A percentile compares a stretch with the other conserved stretches of the same genome.
Conservation (phyloP, 2,797 vertebrate genomes). For the Mormyrus hasselquistii region DNA sequence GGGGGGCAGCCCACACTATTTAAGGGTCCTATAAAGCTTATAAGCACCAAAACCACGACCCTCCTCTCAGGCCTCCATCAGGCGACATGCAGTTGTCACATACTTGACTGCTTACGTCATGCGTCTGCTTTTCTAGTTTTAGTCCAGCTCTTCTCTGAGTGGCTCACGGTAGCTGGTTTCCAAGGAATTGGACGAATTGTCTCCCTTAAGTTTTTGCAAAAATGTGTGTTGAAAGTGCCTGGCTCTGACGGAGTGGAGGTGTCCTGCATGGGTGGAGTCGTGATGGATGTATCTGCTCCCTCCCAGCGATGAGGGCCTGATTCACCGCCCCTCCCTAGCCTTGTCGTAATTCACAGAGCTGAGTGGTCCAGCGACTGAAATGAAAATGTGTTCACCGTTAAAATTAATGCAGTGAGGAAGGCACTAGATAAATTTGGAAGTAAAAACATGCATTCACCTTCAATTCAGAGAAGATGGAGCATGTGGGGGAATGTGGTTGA, state of each 20-base stretch:
- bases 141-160: not conserved
- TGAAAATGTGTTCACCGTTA: conserved; percentile 20
- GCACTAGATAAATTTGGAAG: conserved; percentile 16
- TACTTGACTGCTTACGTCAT: not conserved
- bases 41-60: not conserved
- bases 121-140: not conserved
- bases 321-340: not conserved
- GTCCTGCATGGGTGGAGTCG: not conserved
- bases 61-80: not conserved
- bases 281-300: conserved; percentile 18
- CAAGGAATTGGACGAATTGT: not conserved
- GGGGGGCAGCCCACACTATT: not conserved
- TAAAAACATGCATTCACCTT: conserved; percentile 8
- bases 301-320: conserved; percentile 1
- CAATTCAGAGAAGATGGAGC: not conserved
- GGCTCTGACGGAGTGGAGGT: not conserved
- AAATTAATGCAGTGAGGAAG: conserved; percentile 22
- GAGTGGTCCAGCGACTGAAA: conserved; percentile 13
- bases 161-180: not conserved
- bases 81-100: not conserved
- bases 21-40: not conserved
- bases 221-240: not conserved
- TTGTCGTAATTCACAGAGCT: conserved; percentile 19
- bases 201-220: not conserved
- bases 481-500: not conserved